These are phyloP conservation scores for Cryptotermes secundus DNA, from an alignment of 1,140 invertebrate genomes.

Conservation along the genomic window DNA sequence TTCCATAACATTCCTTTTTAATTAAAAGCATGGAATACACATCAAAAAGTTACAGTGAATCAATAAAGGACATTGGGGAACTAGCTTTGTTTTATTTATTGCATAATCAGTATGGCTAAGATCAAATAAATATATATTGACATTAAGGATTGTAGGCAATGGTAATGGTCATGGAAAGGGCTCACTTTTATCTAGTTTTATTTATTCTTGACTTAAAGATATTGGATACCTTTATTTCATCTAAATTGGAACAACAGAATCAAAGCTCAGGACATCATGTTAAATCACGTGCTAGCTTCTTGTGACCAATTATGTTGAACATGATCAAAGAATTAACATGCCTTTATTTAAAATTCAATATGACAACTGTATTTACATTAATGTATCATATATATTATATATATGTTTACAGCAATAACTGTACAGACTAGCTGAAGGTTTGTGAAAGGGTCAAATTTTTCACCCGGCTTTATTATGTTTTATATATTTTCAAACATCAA, in stretches of 20 bases:
- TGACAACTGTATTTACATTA: slow-evolving; percentile 4
- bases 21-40: neutral
- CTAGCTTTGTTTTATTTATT: neutral
- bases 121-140: neutral
- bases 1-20: neutral
- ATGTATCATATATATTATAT: neutral
- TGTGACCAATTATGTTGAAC: neutral
- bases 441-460: neutral
- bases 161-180: neutral
- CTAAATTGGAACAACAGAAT: neutral
- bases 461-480: neutral
- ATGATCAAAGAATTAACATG: neutral
- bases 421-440: neutral
- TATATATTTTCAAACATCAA: neutral
- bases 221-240: neutral
- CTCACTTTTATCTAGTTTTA: neutral
- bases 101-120: neutral
- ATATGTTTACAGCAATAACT: slow-evolving; percentile 1
- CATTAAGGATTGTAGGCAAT: neutral
- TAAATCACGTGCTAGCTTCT: neutral
- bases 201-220: neutral
- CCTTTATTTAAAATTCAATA: neutral
- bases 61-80: neutral
- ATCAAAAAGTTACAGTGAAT: neutral
- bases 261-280: neutral